Evolutionary conservation across 2,797 vertebrate species (phyloP), one percentile per base, ranked within the genome.

Genomic region (Cryptoblepharus egeriae): DNA sequence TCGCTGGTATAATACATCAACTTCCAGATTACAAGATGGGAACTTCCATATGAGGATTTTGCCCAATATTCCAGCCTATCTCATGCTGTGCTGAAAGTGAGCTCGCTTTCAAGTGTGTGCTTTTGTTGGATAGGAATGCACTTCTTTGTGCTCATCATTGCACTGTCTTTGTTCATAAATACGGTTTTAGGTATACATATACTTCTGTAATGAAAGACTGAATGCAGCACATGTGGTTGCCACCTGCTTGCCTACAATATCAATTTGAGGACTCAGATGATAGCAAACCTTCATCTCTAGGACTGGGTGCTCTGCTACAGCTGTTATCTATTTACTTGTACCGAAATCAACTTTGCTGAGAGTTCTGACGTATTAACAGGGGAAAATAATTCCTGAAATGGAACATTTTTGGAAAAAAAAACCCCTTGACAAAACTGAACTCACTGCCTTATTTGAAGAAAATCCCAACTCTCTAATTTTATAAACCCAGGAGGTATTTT

Each of bases 221-320:
- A 91, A 88, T 78, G 79, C 64, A 87, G 84, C 71, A 86, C 91
- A 90, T 88, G n/a, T 92, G 88, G 88, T 90, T 86, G 85, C 88
- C 91, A 91, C 87, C 88, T 93, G 86, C 87, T 28, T 58, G 88
- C 85, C 87, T 65, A 74, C 85, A 92, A 91, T 73, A 81, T 87
- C 79, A 60, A 57, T 84, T 78, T 71, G 77, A 86, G 84, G n/a
- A 79, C 4, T 75, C 87, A 79, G 84, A 90, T 85, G 78, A 81
- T 91, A 88, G 90, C 88, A 74, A 88, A 85, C 28, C 52, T 80
- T 86, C 67, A 60, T 86, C 20, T 0, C 0, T 24, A 55, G 76
- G 81, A 90, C 81, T 77, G 89, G 78, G 75, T 88, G 32, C 75
- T 84, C 52, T 84, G 49, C 24, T 81, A n/a, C 78, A 80, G 91